Evolutionary conservation across 2,888 invertebrate genomes (phyloP), one percentile per base, ranked within the genome.

Genomic region (Artemia sinica): DNA sequence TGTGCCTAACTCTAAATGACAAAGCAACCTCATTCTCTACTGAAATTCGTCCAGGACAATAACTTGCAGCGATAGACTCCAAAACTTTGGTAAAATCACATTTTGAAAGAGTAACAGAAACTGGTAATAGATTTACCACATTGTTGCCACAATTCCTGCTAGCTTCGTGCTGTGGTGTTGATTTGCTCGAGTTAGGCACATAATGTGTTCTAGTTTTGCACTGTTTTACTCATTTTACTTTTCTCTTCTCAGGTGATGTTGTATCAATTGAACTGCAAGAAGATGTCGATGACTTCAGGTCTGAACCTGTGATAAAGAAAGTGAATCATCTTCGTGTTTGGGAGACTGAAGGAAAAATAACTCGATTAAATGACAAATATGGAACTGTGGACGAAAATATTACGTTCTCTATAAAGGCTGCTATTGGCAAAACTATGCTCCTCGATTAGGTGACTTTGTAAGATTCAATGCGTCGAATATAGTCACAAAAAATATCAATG

Each of bases 371-470:
- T 8, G 58, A 63, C 41, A 69, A 71, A 8, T 76, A 77, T 70
- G 86, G 86, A 4, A 77, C 78, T 10, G 83, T 89, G 71, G 82
- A 84, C 71, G 79, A 78, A 18, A 77, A 80, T 69, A 82, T 84
- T 66, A 84, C 82, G 75, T 86, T 88, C 73, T 79, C 82, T 50
- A 81, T 79, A 73, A 79, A 81, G 80, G 69, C 67, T 58, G 76
- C 67, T n/a, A 11, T 49, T 63, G 41, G 5, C n/a, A n/a, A n/a
- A 69, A 65, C 18, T 80, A 82, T 71, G 75, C 80, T 51, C 84
- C 86, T 0, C 76, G 78, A 63, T 74, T 82, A 68, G 85, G 85
- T 12, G 85, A 86, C 73, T 80, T 81, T 76, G 86, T 11, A 63
- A 66, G 41, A 72, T 72, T 67, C 68, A 67, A 7, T 75, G 81